These are phyloP conservation scores for Panurus biarmicus DNA, from an alignment of 2,113 vertebrate species.

Conservation along the genomic window DNA sequence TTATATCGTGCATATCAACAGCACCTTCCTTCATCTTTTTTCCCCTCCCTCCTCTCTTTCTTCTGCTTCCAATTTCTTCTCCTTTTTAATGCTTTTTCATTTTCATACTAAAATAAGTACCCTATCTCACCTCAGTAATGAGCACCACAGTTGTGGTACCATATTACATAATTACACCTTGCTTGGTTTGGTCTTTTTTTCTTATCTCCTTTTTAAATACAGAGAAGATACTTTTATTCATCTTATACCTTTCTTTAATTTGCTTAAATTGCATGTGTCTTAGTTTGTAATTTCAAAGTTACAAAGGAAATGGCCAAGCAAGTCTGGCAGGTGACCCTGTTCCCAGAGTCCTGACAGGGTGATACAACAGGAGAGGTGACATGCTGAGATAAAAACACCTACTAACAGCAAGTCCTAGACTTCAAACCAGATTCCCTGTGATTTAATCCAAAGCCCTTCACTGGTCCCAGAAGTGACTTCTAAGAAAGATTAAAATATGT, in stretches of 20 bases:
- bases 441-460: background rate
- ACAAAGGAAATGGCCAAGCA: background rate
- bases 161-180: background rate
- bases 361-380: background rate
- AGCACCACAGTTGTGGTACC: background rate
- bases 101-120: background rate
- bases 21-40: background rate
- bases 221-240: background rate
- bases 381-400: background rate
- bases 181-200: background rate
- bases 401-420: background rate
- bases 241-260: background rate
- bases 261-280: background rate
- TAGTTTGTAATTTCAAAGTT: background rate
- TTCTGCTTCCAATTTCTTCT: background rate
- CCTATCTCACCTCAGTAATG: background rate
- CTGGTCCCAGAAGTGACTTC: background rate
- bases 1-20: background rate
- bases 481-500: background rate
- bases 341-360: background rate
- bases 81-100: background rate
- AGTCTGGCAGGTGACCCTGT: background rate
- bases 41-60: rapidly evolving
- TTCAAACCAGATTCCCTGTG: background rate
- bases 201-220: background rate